Evolutionary conservation across 92 coral and sea anemone species (phyloP), one percentile per base, ranked within the genome.

Genomic region (Zoanthus gigantus): DNA sequence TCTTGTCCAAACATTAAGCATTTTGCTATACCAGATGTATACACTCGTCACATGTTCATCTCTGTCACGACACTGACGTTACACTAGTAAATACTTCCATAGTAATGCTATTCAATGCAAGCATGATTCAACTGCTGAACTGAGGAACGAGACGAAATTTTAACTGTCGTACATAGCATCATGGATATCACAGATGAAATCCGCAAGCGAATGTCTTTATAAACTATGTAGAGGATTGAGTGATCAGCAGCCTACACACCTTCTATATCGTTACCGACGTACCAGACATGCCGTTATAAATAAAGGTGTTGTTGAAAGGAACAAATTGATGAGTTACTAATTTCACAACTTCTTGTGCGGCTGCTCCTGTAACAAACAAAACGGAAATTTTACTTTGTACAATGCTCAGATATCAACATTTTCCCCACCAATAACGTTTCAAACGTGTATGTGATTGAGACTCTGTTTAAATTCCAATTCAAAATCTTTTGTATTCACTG

Each of bases 231-330:
- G 13, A 67, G 12, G 32, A 23, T 13, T 7, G 46, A 69, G 74
- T 31, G 31, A 1, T 15, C 67, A 28, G 28, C 12, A 13, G 12
- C 15, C 0, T 7, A 68, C 1, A 7, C 14, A 8, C 4, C 73
- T 1, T n/a, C 63, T 91, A 89, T 17, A 97, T 66, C 28, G 99
- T 97, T 9, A 89, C 88, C 0, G 99, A 97, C 10, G 97, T 91
- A 60, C 99, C 99, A 17, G 98, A 92, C 93, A 94, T 97, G 14
- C 97, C 99, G 58, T 97, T 97, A 90, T 97, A 97, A 60, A 97
- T 89, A 79, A 91, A 97, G 0, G 94, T 92, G 91, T 95, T 94
- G 67, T 93, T 90, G 78, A 95, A 97, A 13, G 99, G 98, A 0
- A 97, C 98, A 86, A 95, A 97, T 87, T 97, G 99, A 23, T 82